A percentile compares a stretch with the other conserved stretches of the same genome.
These are phyloP conservation scores for Sphecodes monilicornis DNA, from an alignment of 2,888 invertebrate species.

Conservation along the genomic window DNA sequence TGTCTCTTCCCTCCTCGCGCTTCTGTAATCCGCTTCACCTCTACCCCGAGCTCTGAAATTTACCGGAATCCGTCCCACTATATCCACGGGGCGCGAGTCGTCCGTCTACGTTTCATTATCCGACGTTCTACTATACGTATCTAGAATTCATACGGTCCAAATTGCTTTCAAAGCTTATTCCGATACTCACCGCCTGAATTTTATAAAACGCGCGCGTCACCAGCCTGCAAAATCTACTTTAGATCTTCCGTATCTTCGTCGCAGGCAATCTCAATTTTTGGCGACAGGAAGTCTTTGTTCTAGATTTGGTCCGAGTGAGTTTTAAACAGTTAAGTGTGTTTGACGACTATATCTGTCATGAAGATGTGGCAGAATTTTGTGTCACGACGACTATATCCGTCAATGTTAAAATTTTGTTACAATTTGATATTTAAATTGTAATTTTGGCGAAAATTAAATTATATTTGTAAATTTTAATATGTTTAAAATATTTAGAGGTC, in stretches of 20 bases:
- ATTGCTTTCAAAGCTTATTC: conserved; percentile 22
- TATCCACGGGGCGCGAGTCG: neutral
- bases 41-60: neutral
- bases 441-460: too few species aligned
- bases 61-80: neutral
- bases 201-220: neutral
- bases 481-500: too few species aligned
- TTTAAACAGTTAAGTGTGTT: too few species aligned
- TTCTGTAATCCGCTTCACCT: conserved; percentile 8
- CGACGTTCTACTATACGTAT: conserved; percentile 27
- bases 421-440: too few species aligned
- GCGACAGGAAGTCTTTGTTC: neutral
- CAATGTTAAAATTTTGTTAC: too few species aligned
- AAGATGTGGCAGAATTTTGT: too few species aligned
- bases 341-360: too few species aligned
- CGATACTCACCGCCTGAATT: neutral
- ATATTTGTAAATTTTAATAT: too few species aligned
- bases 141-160: conserved; percentile 33
- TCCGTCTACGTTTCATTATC: conserved; percentile 32
- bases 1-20: neutral
- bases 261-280: neutral
- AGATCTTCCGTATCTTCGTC: neutral
- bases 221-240: neutral
- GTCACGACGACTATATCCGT: too few species aligned
- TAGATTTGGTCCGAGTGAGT: neutral